Conservation (phyloP, 2,797 vertebrate genomes). For the Platalea minor region DNA sequence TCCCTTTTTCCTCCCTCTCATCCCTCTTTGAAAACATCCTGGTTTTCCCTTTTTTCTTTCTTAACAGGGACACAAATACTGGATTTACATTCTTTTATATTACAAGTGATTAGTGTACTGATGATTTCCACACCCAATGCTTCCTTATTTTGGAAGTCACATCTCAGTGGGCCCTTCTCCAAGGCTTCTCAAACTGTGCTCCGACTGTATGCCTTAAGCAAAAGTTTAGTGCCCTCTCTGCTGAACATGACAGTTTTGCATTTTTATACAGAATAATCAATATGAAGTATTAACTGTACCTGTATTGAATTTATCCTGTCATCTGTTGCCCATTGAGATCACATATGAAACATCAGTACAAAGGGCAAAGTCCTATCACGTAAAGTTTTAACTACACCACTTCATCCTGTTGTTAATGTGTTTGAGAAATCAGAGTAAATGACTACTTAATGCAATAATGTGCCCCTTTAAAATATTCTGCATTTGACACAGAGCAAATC, state of each 20-base stretch:
- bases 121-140: background rate
- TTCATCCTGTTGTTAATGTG: background rate
- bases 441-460: background rate
- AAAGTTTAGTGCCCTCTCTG: background rate
- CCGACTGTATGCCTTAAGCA: background rate
- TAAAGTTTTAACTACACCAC: background rate
- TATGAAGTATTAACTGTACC: background rate
- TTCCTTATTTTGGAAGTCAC: background rate
- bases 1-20: background rate
- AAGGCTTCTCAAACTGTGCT: background rate
- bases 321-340: background rate
- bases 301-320: background rate
- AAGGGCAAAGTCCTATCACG: background rate
- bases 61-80: background rate
- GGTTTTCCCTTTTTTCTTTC: background rate
- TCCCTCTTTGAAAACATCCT: background rate
- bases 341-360: background rate
- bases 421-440: background rate
- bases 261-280: background rate
- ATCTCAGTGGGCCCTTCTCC: background rate
- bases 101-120: background rate
- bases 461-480: background rate
- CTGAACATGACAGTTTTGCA: background rate
- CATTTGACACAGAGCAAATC: background rate
- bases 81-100: background rate